A percentile compares a stretch with the other conserved stretches of the same genome.
Conservation (phyloP, 1,140 invertebrate genomes). For the Tetragnatha versicolor region DNA sequence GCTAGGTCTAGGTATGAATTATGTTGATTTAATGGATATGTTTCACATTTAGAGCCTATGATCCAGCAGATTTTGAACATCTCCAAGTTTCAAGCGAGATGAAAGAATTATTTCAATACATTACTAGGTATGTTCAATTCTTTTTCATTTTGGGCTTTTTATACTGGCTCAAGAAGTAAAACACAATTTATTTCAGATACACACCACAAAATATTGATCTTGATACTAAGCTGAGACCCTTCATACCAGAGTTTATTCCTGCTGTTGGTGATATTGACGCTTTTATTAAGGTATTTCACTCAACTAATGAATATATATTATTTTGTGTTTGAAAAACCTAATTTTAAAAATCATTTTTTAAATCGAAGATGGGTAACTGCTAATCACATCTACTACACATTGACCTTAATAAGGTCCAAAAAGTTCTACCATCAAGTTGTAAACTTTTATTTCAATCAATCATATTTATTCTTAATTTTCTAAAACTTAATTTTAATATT, state of each 20-base stretch:
- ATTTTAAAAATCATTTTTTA: no score
- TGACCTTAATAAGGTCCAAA: no score
- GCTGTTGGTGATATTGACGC: conserved; percentile 98
- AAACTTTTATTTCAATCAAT: no score
- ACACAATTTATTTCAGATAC: conserved; percentile 72
- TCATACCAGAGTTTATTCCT: conserved; percentile 96
- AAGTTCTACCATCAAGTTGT: no score
- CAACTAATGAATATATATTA: not conserved
- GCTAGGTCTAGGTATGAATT: no score
- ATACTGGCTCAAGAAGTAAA: not conserved
- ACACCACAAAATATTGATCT: conserved; percentile 90
- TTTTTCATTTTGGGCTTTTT: no score
- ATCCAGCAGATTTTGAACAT: conserved; percentile 84
- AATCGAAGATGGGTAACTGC: no score
- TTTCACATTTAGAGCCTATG: conserved; percentile 73
- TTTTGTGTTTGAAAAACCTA: no score
- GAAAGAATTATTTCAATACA: conserved; percentile 92
- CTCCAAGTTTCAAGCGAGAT: conserved; percentile 83
- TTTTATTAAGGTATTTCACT: conserved; percentile 80
- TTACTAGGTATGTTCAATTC: conserved; percentile 75
- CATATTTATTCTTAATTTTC: no score
- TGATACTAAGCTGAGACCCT: conserved; percentile 89
- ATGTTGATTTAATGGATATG: not conserved
- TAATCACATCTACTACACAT: no score
- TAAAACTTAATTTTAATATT: no score